These are phyloP conservation scores for Hyperoodon ampullatus DNA, from an alignment of 2,113 vertebrate species.

Conservation along the genomic window DNA sequence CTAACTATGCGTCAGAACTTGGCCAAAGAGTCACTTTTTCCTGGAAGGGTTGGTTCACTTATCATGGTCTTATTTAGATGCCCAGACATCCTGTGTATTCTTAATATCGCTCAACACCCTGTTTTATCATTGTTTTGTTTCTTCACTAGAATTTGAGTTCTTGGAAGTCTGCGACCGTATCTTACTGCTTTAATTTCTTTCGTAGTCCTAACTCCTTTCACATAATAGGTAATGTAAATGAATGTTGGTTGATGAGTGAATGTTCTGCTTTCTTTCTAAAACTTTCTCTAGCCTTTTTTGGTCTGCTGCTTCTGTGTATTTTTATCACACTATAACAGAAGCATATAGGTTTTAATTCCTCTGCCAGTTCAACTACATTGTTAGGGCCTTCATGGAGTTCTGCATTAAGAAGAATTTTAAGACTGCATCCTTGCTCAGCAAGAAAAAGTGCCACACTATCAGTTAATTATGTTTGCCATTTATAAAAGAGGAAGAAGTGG, in stretches of 20 bases:
- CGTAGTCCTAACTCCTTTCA: not conserved
- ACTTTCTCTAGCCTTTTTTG: not conserved
- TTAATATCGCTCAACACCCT: not conserved
- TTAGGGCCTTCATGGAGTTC: not conserved
- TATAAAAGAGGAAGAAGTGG: not conserved
- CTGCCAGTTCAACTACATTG: not conserved
- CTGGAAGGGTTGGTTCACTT: not conserved
- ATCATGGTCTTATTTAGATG: not conserved
- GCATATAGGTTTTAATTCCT: not conserved
- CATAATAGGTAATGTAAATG: not conserved
- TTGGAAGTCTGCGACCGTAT: not conserved
- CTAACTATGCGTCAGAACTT: not conserved
- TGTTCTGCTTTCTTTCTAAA: not conserved
- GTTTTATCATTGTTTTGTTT: not conserved
- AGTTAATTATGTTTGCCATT: not conserved
- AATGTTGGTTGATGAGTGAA: not conserved
- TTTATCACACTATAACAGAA: not conserved
- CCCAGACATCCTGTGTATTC: not conserved
- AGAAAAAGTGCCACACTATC: not conserved
- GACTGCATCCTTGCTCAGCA: not conserved
- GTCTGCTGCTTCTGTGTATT: not conserved
- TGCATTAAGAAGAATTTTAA: slow-evolving; percentile 20
- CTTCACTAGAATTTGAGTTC: not conserved
- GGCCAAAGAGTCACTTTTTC: not conserved
- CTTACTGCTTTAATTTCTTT: not conserved